Base-by-base conservation (phyloP, 1,140 invertebrate genomes). In the Bombus superbus region DNA sequence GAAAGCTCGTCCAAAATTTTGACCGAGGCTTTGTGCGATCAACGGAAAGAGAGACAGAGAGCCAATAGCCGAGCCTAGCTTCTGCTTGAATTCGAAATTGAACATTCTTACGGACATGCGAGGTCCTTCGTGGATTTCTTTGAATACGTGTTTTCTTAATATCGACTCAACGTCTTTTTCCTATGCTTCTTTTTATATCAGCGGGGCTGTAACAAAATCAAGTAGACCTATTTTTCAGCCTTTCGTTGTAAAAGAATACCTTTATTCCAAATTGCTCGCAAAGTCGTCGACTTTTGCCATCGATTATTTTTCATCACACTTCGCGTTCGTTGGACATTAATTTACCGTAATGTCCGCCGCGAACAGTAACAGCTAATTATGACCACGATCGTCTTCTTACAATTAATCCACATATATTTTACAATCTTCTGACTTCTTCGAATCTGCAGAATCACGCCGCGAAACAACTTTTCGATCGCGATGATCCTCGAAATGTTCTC, bases 1-100 rank as follows among this genome's bases (percentile, higher is more conserved):
- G 77, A n/a, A 28, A 76, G 42, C 66, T 79, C 75, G 66, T 32
- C 66, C 42, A n/a, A 79, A 84, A 84, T 78, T 84, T 78, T 71
- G 64, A 53, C 59, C 42, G 72, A 11, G 28, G 13, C 72, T 83
- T 83, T 83, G 59, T 62, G 6, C 25, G 2, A 53, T 28, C 22
- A 10, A 15, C 11, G 47, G 53, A 59, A 15, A 44, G 59, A 57
- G 15, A 35, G n/a, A 6, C 32, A 32, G 15, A 35, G 77, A 32
- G 35, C 28, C 79, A 71, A 38, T 71, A 47, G 32, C 68, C 15
- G 66, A 44, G 44, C 66, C 32, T 28, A 57, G 44, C 71, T 57
- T 69, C 4, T n/a, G 13, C 42, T 71, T 72, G 18, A n/a, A 71
- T 72, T 57, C 25, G 22, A 11, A 25, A 40, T 53, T 40, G n/a